Base-by-base conservation (phyloP, 1,140 invertebrate species). In the Drosophila ambigua region DNA sequence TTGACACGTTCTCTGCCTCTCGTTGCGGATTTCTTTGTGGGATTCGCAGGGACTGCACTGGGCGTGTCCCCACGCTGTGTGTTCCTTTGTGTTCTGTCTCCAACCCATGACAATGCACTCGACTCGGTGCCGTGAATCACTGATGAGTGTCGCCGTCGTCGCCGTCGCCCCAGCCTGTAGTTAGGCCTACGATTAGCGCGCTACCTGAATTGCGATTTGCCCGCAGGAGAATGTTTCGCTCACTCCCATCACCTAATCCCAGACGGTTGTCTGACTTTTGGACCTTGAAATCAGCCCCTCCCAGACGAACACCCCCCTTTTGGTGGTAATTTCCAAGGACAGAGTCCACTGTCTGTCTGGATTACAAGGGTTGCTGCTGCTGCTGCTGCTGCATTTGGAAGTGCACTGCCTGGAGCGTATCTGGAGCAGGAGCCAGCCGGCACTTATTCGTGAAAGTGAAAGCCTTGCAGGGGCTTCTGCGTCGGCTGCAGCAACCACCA, bases 381-480 rank as follows among this genome's bases (percentile, higher is more conserved):
- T 20, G 20, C 16, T 16, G 16, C 23, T 53, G 72, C 50, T 67
- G 62, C 61, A 74, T 60, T 69, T 69, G 46, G 8, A 71, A 71
- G 35, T 71, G 67, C 67, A 71, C 45, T 69, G 64, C 63, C 64
- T 69, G 20, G 31, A 65, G 64, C 64, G 26, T 45, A 71, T 69
- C 26, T 74, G 60, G 68, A 63, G 68, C 68, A 73, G 69, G 68
- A 73, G 71, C 58, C 44, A 72, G 71, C 58, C 48, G 52, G 26
- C 20, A 72, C 39, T 41, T 71, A 74, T 54, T 57, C 43, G 71
- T 68, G 73, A 77, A 77, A 77, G 73, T 77, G 73, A 76, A 76
- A 54, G 39, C 13, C 41, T 52, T 39, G 41, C 63, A 54, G 55
- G 71, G 50, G 50, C 26, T 73, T 62, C 41, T 52, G 23, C 13